Evolutionary conservation across 2,888 invertebrate species (phyloP).

Genomic region (Tetramorium bicarinatum): DNA sequence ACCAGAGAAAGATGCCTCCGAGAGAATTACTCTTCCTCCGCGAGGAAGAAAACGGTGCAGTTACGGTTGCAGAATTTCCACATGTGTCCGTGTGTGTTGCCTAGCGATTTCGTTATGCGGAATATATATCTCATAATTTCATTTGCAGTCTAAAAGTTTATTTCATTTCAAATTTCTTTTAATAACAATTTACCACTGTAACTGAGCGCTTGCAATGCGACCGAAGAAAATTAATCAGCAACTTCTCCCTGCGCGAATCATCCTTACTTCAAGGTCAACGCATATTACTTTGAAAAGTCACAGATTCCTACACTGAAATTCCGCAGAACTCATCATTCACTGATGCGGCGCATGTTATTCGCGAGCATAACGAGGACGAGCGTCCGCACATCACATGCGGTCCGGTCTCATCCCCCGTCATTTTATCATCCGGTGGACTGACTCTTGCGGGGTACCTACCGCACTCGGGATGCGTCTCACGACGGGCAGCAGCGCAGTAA

Average conservation of each 20-base stretch:
- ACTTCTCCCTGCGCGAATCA: not conserved
- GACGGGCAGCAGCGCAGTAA: conserved; percentile 72
- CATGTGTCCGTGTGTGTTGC: not conserved
- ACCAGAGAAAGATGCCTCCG: not conserved
- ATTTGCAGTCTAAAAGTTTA: not conserved
- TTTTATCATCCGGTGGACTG: conserved; percentile 71
- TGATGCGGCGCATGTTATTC: conserved; percentile 49
- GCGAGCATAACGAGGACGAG: conserved; percentile 53
- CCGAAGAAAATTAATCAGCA: conserved; percentile 8
- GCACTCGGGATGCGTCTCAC: conserved; percentile 70
- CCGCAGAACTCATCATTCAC: conserved; percentile 48
- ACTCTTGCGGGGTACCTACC: conserved; percentile 74
- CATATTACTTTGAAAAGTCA: conserved; percentile 27
- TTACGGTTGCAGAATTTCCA: not conserved
- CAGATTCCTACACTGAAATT: conserved; percentile 38
- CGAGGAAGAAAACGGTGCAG: not conserved
- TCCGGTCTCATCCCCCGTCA: conserved; percentile 72
- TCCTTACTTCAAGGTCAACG: not conserved
- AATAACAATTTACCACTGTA: not conserved
- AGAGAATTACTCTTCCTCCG: not conserved
- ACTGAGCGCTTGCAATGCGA: not conserved
- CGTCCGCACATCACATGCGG: conserved; percentile 69
- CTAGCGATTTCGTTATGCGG: not conserved
- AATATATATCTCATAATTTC: not conserved
- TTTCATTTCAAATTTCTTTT: not conserved